These are phyloP conservation scores for Lateolabrax maculatus DNA, from an alignment of 2,797 vertebrate species.

Conservation along the genomic window DNA sequence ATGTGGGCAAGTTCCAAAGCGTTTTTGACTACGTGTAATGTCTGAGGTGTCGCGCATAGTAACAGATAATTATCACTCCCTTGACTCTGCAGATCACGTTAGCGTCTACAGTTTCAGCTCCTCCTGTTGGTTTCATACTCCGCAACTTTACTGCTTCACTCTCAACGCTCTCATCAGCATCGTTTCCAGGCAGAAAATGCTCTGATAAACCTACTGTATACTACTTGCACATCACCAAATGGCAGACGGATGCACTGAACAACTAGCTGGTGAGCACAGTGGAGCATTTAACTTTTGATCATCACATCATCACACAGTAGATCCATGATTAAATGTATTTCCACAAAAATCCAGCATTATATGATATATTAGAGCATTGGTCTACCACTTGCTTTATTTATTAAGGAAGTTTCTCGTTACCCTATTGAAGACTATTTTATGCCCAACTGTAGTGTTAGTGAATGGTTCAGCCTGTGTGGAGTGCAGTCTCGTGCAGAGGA, in stretches of 20 bases:
- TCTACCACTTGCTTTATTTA: neutral
- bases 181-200: neutral
- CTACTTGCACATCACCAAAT: neutral
- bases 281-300: neutral
- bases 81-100: neutral
- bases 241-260: neutral
- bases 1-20: neutral
- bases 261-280: neutral
- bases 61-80: neutral
- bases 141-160: neutral
- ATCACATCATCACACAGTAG: neutral
- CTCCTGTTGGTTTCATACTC: neutral
- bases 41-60: neutral
- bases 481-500: slow-evolving; percentile 4
- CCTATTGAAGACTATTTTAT: neutral
- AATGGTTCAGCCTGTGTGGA: slow-evolving; percentile 10
- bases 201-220: neutral
- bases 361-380: no score
- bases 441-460: slow-evolving; percentile 1
- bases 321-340: neutral
- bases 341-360: neutral
- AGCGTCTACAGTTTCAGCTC: neutral
- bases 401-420: neutral
- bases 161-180: neutral
- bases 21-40: neutral